These are phyloP conservation scores for Exocentrus adspersus DNA, from an alignment of 2,888 invertebrate genomes.

Conservation along the genomic window DNA sequence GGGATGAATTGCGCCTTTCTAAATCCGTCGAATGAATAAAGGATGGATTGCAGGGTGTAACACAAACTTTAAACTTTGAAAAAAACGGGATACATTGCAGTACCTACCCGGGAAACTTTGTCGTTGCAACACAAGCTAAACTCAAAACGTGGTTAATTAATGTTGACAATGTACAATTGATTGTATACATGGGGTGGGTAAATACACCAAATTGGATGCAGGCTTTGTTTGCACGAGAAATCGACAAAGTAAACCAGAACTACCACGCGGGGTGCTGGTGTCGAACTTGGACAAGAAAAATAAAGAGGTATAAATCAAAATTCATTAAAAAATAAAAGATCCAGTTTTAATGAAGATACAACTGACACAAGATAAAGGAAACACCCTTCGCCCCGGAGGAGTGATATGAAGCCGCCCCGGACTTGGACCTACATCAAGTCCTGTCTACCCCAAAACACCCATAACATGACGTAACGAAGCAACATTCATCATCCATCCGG, in stretches of 20 bases:
- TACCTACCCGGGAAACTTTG: too few species aligned
- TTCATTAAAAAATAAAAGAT: too few species aligned
- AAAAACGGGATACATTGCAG: too few species aligned
- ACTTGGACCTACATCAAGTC: conserved; percentile 19
- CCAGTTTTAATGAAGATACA: background rate
- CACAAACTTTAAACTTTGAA: too few species aligned
- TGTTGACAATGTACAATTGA: background rate
- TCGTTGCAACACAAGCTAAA: background rate
- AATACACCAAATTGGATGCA: background rate
- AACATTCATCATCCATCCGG: too few species aligned
- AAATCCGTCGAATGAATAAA: background rate
- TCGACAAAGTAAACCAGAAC: background rate
- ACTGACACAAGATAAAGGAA: conserved; percentile 1
- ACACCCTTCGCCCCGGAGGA: background rate
- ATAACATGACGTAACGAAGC: too few species aligned
- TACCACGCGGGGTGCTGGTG: too few species aligned
- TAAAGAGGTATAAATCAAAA: too few species aligned
- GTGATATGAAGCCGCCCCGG: too few species aligned
- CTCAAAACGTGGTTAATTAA: background rate
- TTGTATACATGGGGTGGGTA: background rate
- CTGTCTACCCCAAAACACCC: too few species aligned
- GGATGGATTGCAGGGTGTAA: too few species aligned
- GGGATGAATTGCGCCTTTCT: background rate
- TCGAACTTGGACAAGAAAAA: too few species aligned
- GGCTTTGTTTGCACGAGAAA: background rate